Base-by-base conservation (phyloP, 2,113 vertebrate genomes). In the Phylloscopus trochilus region DNA sequence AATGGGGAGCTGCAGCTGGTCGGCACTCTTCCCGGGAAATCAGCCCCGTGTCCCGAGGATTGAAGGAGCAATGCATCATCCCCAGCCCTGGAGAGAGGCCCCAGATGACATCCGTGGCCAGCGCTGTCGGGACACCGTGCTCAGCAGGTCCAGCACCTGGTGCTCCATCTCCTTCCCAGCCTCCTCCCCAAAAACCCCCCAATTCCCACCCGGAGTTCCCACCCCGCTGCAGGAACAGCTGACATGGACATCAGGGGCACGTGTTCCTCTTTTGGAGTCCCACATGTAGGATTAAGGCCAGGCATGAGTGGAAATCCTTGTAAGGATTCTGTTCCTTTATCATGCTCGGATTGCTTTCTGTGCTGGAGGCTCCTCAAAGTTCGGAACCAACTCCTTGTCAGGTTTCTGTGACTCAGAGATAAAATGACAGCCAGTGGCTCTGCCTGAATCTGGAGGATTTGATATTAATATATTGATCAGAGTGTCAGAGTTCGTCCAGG, bases 81-180 rank as follows among this genome's bases (percentile, higher is more conserved):
- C 46, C 79, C 51, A 43, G 5, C 67, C 62, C 33, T 19, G 41
- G 39, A 85, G 51, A 82, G 30, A 46, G 11, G 49, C n/a, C 52
- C 55, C 60, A 39, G 89, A 2, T 64, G 63, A 83, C 68, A 63
- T 4, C 62, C 5, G 2, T 0, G 3, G 14, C 18, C 2, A 51
- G 19, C 10, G 5, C 47, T 6, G 53, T 11, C 0, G 2, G 80
- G 52, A 79, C 4, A 3, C 15, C 3, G 2, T 0, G 1, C 62
- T 72, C 68, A n/a, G 77, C 81, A 64, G 78, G 64, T 84, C 67
- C 58, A 41, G 67, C 76, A 76, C 76, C 60, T 79, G 72, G 47
- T 31, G 53, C 68, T 87, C 44, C 52, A 10, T 20, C 58, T 51
- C 52, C 62, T 51, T 28, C n/a, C 51, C 60, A n/a, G 13, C 63